Conservation (phyloP, 2,797 vertebrate genomes). For the Bryconaethiops microstoma region DNA sequence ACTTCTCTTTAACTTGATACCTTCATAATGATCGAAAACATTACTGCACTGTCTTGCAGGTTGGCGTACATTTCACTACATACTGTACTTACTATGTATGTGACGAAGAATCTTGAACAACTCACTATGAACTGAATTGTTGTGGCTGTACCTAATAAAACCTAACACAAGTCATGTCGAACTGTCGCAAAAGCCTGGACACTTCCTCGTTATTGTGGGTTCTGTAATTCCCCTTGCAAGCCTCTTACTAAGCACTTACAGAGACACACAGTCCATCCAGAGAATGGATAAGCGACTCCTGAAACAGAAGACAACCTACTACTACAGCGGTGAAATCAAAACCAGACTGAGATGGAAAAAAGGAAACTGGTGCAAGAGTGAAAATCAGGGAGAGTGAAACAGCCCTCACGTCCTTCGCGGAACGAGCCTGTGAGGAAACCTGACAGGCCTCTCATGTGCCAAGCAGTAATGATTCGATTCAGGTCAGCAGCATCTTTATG, state of each 20-base stretch:
- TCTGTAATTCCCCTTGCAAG: conserved; percentile 4
- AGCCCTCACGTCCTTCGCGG: not conserved
- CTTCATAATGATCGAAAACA: too few species aligned
- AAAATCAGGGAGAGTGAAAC: conserved; percentile 3
- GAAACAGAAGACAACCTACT: not conserved
- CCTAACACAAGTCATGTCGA: conserved; percentile 32
- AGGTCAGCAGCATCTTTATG: too few species aligned
- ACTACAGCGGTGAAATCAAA: not conserved
- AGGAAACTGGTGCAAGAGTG: not conserved
- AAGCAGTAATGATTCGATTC: too few species aligned
- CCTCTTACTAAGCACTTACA: conserved; percentile 17
- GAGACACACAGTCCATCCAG: not conserved
- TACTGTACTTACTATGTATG: too few species aligned
- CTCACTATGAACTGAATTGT: too few species aligned
- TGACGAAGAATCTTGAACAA: too few species aligned
- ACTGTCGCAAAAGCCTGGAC: not conserved
- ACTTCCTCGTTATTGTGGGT: not conserved
- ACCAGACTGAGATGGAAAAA: not conserved
- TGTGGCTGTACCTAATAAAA: not conserved
- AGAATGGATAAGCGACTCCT: not conserved
- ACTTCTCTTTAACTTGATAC: too few species aligned
- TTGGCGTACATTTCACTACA: too few species aligned
- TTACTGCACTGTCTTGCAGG: too few species aligned
- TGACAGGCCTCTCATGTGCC: conserved; percentile 3
- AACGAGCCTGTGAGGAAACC: not conserved